phyloP scores from a whole-genome alignment of 2,797 vertebrate species.

The Vireo griseus region DNA sequence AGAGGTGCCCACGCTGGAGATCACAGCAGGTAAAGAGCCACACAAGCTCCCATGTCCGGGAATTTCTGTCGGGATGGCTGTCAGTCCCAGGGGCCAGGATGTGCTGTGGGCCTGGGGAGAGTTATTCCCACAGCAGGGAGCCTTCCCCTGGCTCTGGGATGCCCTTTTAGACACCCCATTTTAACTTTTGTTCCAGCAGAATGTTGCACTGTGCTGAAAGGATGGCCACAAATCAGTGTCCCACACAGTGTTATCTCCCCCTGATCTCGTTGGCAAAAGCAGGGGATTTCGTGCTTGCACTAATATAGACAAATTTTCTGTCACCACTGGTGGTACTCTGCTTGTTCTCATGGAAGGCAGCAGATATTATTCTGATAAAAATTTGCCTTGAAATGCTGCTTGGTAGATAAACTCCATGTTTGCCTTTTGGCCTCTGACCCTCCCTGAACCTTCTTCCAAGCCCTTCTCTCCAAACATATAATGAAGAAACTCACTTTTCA shows the following conservation, averaged over 20 bases:
- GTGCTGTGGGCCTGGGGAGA: rapidly evolving
- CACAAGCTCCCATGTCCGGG: rapidly evolving
- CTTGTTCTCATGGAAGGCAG: background rate
- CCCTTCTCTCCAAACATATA: background rate
- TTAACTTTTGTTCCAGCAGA: background rate
- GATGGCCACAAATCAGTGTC: background rate
- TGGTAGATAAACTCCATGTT: background rate
- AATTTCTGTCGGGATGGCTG: rapidly evolving
- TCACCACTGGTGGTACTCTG: background rate
- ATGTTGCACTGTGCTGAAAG: background rate
- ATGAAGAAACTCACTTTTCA: background rate
- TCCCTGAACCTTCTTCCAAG: background rate
- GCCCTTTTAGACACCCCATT: background rate
- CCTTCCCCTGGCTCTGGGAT: background rate
- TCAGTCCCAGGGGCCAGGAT: rapidly evolving
- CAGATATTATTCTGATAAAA: background rate
- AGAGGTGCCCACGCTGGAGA: rapidly evolving
- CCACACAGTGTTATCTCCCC: background rate
- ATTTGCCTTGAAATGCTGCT: background rate
- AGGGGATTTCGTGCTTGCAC: background rate
- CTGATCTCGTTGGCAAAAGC: background rate
- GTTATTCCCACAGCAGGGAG: background rate
- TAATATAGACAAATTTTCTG: background rate
- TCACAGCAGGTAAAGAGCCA: background rate
- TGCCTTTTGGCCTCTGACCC: background rate